Evolutionary conservation across 2,113 vertebrate species (phyloP).

Genomic region (Coptodon rendalli): DNA sequence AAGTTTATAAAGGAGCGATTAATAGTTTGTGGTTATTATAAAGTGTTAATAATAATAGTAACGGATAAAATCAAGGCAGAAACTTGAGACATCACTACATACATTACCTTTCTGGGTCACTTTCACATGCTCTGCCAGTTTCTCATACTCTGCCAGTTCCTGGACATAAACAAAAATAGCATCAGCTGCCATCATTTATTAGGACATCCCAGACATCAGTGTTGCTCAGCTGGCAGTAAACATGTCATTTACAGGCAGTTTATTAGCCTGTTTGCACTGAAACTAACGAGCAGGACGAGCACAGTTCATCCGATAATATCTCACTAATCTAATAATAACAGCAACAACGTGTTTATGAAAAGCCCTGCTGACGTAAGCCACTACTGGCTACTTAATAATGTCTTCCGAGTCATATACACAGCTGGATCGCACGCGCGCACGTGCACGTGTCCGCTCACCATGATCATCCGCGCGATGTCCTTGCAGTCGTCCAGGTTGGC

Average conservation of each 20-base stretch:
- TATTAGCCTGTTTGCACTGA: not conserved
- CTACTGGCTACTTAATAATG: not conserved
- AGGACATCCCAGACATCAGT: not conserved
- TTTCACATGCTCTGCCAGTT: slow-evolving; percentile 54
- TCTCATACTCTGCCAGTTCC: slow-evolving; percentile 68
- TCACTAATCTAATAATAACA: not conserved
- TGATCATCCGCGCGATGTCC: slow-evolving; percentile 69
- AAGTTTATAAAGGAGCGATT: not conserved
- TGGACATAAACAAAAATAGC: not conserved
- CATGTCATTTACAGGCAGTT: not conserved
- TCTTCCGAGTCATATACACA: too few relatives aligned
- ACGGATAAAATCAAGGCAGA: not conserved
- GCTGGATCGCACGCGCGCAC: not conserved
- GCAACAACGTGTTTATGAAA: not conserved
- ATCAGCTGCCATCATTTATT: not conserved
- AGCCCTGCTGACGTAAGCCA: not conserved
- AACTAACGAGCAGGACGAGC: not conserved
- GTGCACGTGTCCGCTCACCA: slow-evolving; percentile 52
- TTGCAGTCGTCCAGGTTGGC: slow-evolving; percentile 72
- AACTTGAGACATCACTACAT: not conserved
- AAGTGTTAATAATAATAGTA: too few relatives aligned
- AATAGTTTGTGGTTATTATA: too few relatives aligned
- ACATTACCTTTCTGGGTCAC: slow-evolving; percentile 67
- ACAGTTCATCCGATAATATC: not conserved
- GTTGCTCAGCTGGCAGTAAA: not conserved